Evolutionary conservation across 2,797 vertebrate genomes (phyloP), one percentile per base, ranked within the genome.

Genomic region (Enteromius unitaeniatus): DNA sequence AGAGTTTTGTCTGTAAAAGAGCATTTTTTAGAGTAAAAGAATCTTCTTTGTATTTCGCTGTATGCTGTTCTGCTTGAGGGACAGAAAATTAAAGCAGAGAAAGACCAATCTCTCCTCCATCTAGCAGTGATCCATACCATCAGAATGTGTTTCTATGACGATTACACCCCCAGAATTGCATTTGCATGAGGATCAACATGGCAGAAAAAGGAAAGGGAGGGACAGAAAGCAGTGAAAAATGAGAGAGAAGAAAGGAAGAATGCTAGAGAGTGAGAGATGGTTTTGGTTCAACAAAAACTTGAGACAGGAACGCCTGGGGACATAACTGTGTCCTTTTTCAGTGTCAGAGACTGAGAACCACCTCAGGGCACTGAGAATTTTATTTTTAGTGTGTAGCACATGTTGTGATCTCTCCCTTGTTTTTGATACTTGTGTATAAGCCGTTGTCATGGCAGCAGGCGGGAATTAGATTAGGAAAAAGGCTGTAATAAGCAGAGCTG

Each of bases 91-190:
- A 81, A 55, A 67, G 75, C 49, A 40, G 15, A 9, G 26, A 65
- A 45, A 34, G 15, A 78, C 26, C 19, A 13, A 19, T 87, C 82
- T 82, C 5, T 75, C 83, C 75, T 81, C 79, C 58, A 13, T 47
- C 28, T 49, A 23, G 51, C 67, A 68, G 75, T 83, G 83, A 75
- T 84, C 69, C 60, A 84, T 28, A 83, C 88, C 86, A 89, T 93
- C 83, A 62, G 62, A 89, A 80, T 31, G 31, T 78, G 92, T 92
- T 88, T 85, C 91, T 90, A 91, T 91, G 88, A 91, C 82, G 85
- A 93, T 85, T 2, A 76, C 21, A 49, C 86, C 78, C 86, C 82
- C 87, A 68, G 83, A 82, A 88, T 90, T 89, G 84, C 69, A 82
- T 84, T 83, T 80, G 79, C 85, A 87, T 85, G 79, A 89, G 87